Conservation (phyloP, 2,888 invertebrate genomes). For the Pyrochroa serraticornis region DNA sequence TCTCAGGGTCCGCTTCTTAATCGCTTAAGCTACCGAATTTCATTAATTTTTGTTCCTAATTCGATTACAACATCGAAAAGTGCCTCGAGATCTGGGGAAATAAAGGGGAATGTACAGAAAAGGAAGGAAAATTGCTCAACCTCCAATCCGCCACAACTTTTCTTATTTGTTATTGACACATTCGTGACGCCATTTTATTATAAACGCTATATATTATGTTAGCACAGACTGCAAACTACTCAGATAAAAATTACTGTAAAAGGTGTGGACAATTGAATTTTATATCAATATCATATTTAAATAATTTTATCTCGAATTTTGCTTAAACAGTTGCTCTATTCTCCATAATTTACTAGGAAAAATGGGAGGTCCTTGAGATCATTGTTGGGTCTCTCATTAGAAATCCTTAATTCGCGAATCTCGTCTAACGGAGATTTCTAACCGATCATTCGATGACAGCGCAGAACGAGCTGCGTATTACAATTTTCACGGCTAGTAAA, state of each 20-base stretch:
- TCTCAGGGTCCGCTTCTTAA: too few species aligned
- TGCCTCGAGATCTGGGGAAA: too few species aligned
- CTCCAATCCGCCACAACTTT: background rate
- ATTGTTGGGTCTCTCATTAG: too few species aligned
- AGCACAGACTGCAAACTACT: constrained; percentile 31
- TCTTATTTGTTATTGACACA: constrained; percentile 11
- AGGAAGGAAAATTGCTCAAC: too few species aligned
- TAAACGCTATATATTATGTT: constrained; percentile 20
- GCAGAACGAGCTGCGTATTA: background rate
- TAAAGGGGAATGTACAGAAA: background rate
- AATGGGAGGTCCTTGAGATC: too few species aligned
- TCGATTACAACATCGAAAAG: too few species aligned
- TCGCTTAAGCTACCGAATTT: too few species aligned
- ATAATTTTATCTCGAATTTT: constrained; percentile 39
- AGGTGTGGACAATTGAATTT: constrained; percentile 31
- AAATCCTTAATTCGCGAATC: too few species aligned
- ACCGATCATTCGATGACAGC: background rate
- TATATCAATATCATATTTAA: constrained; percentile 37
- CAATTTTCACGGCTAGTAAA: background rate
- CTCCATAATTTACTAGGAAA: constrained; percentile 18
- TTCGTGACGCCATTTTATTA: constrained; percentile 35
- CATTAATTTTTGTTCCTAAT: too few species aligned
- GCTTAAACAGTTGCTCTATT: constrained; percentile 33
- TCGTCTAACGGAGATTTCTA: too few species aligned
- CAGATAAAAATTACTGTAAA: constrained; percentile 30